Evolutionary conservation across 2,797 vertebrate species (phyloP).

Genomic region (Anabacerthia variegaticeps): DNA sequence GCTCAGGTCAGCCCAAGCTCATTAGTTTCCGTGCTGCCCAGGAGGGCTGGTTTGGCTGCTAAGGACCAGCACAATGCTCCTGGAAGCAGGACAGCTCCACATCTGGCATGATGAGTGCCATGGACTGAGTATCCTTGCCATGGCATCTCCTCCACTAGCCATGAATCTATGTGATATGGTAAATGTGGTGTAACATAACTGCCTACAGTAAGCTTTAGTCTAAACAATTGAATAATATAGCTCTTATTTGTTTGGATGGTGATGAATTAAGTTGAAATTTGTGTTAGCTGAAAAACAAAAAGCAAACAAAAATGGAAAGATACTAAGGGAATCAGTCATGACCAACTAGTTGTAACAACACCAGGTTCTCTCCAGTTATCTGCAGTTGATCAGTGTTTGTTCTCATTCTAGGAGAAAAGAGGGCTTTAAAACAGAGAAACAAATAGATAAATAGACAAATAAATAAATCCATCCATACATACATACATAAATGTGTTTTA

Average conservation of each 20-base stretch:
- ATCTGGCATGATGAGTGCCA: not conserved
- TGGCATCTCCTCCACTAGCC: not conserved
- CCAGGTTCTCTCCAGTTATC: not conserved
- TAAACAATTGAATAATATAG: not conserved
- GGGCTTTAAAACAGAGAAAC: not conserved
- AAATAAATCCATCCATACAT: not conserved
- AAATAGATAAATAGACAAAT: not conserved
- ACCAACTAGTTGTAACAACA: not conserved
- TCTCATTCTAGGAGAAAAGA: not conserved
- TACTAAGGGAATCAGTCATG: not conserved
- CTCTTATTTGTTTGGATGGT: not conserved
- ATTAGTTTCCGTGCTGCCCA: not conserved
- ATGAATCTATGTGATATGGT: not conserved
- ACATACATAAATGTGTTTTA: not conserved
- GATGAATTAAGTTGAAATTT: not conserved
- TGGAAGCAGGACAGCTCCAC: not conserved
- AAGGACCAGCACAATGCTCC: not conserved
- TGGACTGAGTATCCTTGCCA: not conserved
- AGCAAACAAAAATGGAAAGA: not conserved
- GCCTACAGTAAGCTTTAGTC: not conserved
- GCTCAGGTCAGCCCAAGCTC: not conserved
- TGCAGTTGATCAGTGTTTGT: not conserved
- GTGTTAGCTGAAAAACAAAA: not conserved
- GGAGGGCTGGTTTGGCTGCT: not conserved
- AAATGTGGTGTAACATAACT: not conserved